Conservation (phyloP, 2,797 vertebrate genomes). For the Halcyon chelicuti region DNA sequence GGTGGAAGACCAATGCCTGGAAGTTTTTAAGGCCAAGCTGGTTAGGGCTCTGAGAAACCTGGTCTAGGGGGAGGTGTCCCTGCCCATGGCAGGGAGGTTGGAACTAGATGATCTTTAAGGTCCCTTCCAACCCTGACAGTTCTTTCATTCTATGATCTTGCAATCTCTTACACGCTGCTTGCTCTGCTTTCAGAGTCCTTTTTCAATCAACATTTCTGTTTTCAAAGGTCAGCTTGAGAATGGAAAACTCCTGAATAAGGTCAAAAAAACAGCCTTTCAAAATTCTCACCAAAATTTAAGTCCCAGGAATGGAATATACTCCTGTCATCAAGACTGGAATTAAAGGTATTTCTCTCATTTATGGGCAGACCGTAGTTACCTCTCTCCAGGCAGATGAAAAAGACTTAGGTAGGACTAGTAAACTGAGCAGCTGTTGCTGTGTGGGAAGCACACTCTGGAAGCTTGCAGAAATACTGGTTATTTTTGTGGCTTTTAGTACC, state of each 20-base stretch:
- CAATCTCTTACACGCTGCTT: fast-evolving
- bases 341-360: neutral
- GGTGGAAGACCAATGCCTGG: no score
- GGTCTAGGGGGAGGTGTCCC: no score
- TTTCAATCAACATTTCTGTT: neutral
- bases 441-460: neutral
- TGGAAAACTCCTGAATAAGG: neutral
- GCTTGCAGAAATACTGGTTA: neutral
- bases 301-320: neutral
- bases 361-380: neutral
- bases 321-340: neutral
- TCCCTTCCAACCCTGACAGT: no score
- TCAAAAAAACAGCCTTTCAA: neutral
- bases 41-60: no score
- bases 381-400: neutral
- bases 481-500: neutral
- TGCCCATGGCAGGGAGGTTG: no score
- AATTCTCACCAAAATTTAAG: neutral
- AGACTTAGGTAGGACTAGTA: neutral
- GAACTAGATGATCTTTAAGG: no score
- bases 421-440: neutral
- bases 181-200: neutral
- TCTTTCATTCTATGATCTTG: no score
- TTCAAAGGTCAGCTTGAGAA: neutral
- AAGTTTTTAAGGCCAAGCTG: no score